Evolutionary conservation across 2,113 vertebrate species (phyloP), one percentile per base, ranked within the genome.

Genomic region (Takifugu bimaculatus): DNA sequence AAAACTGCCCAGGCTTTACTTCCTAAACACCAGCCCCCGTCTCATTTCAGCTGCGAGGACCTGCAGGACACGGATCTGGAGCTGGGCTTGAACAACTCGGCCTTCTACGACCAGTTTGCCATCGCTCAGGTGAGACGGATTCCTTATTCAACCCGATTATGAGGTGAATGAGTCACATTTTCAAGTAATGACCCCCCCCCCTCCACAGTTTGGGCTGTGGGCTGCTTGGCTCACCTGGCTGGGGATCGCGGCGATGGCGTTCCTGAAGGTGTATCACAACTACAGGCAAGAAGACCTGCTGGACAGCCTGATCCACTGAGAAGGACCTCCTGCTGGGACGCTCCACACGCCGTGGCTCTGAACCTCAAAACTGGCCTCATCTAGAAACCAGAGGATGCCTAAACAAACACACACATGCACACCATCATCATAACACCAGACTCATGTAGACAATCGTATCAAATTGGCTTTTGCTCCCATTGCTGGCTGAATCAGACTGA

Each of bases 61-160:
- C 82, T 97, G 50, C 97, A 98, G 83, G 93, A 94, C 70, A 84
- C 91, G 11, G 92, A 98, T 84, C 86, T 99, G 79, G 95, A 98
- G 66, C 90, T 99, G 13, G 92, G 92, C 0, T 80, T 95, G 75
- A 90, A 98, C 88, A 98, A 95, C 76, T 96, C 97, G 1, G 91
- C 95, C 70, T 99, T 96, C 87, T 98, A 98, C 1, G 94, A 96
- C 71, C 97, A 99, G 86, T 96, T 98, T 85, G 93, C 94, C 13
- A 92, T 97, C 56, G 94, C 93, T 72, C 96, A 98, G 95, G 97
- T 96, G 81, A 72, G 68, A 47, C 9, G 7, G 3, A 47, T 29
- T 29, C 13, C 43, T 27, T n/a, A 35, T 5, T 11, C 26, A 25
- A 28, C 0, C 13, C 27, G 6, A 56, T n/a, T 1, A 20, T 1